Base-by-base conservation (phyloP, 2,888 invertebrate species). In the Petrolisthes cinctipes region DNA sequence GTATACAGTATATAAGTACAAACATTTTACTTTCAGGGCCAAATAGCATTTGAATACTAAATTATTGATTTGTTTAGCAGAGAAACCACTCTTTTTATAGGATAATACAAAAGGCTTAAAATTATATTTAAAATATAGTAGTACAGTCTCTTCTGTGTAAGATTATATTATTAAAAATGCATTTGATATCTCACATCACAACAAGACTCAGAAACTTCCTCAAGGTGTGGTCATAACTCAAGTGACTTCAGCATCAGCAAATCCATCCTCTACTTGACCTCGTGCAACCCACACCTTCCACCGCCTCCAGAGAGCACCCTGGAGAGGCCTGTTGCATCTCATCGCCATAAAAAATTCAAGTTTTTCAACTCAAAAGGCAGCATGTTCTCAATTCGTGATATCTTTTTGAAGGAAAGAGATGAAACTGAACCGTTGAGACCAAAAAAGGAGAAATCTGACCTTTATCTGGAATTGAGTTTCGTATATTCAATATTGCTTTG, bases 391-490 rank as follows among this genome's bases (percentile, higher is more conserved):
- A 54, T 88, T 53, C 83, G 87, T 23, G 87, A 88, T 7, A 84
- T 88, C 80, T 88, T 88, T 82, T 84, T 80, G 80, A 88, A 81
- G 83, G 84, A 84, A n/a, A 88, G 83, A 66, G 83, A 87, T 53
- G 84, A 82, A 57, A 9, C 83, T 56, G 83, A 79, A 37, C 51
- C 83, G 5, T n/a, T 79, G 17, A 86, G 79, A 76, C 76, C 81
- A 51, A 82, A 86, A 66, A 57, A 82, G 53, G 57, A 79, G 82
- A 86, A 86, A 66, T 37, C 80, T 23, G 81, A 56, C 14, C 86
- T 82, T 23, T 76, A 73, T 54, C 81, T 86, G 75, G 82, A 86
- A 76, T 66, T 86, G 75, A 82, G 86, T 86, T 86, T 82, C 75
- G 86, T 86, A 82, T 57, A 73, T 57, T 23, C n/a, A 23, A 56